Evolutionary conservation across 1,140 invertebrate genomes (phyloP).

Genomic region (Onthophagus taurus): DNA sequence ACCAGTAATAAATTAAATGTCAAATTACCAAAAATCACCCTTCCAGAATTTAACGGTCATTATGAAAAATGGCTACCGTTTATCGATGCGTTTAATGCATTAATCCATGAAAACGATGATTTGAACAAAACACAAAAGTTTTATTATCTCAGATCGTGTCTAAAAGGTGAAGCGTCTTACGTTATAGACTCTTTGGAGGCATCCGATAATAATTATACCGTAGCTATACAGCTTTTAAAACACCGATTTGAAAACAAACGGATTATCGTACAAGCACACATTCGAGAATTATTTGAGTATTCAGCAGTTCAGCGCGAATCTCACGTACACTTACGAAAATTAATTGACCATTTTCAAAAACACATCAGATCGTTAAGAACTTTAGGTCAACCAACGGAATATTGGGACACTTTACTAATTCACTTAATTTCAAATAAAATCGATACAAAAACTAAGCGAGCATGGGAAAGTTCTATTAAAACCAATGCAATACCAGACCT

Average conservation of each 20-base stretch:
- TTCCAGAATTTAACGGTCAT: too few relatives aligned
- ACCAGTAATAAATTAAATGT: too few relatives aligned
- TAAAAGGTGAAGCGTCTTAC: too few relatives aligned
- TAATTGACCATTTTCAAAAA: slow-evolving; percentile 3
- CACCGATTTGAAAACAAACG: slow-evolving; percentile 13
- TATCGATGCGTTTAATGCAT: too few relatives aligned
- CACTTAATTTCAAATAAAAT: slow-evolving; percentile 1
- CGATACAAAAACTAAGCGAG: slow-evolving; percentile 1
- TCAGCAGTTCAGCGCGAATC: slow-evolving; percentile 8
- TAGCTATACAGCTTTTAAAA: too few relatives aligned
- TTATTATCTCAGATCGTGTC: too few relatives aligned
- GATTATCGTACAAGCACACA: slow-evolving; percentile 3
- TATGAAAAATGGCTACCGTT: too few relatives aligned
- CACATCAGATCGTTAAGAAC: not conserved
- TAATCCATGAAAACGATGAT: too few relatives aligned
- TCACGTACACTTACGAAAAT: slow-evolving; percentile 4
- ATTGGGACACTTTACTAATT: slow-evolving; percentile 4
- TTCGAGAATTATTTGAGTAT: slow-evolving; percentile 6
- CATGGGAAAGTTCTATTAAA: not conserved
- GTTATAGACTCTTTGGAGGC: too few relatives aligned
- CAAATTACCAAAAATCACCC: too few relatives aligned
- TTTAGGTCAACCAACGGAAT: slow-evolving; percentile 3
- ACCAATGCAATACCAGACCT: not conserved
- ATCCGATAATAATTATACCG: too few relatives aligned
- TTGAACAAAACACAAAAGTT: too few relatives aligned